Evolutionary conservation across 2,797 vertebrate genomes (phyloP).

Genomic region (Malurus splendens): DNA sequence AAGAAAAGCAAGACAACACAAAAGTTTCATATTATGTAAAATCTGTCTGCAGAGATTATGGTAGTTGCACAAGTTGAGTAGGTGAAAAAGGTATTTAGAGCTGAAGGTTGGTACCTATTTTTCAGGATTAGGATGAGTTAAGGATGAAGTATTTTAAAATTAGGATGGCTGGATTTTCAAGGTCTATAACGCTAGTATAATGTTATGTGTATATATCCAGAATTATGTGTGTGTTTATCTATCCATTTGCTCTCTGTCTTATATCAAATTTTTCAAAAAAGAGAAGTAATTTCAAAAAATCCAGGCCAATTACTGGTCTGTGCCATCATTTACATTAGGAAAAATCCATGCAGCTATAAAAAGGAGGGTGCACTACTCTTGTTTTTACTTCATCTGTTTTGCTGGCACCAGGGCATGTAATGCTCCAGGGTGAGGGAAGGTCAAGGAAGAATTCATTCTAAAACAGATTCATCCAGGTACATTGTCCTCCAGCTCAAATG

Average conservation of each 20-base stretch:
- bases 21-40: background rate
- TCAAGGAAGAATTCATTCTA: background rate
- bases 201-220: background rate
- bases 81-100: background rate
- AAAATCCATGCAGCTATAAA: background rate
- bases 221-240: background rate
- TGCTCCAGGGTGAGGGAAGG: background rate
- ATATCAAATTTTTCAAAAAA: background rate
- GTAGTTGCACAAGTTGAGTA: background rate
- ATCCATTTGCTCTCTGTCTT: background rate
- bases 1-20: background rate
- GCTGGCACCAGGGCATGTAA: accelerated
- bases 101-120: background rate
- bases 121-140: background rate
- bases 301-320: background rate
- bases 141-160: background rate
- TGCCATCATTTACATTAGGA: accelerated
- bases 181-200: background rate
- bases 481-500: accelerated
- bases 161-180: background rate
- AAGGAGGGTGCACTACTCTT: background rate
- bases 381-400: background rate
- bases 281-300: background rate
- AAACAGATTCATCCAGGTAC: background rate
- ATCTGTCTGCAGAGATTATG: background rate